Percentiles rank a stretch among this genome's conserved stretches.
Conservation (phyloP, 2,888 invertebrate genomes). For the Andrena haemorrhoa region DNA sequence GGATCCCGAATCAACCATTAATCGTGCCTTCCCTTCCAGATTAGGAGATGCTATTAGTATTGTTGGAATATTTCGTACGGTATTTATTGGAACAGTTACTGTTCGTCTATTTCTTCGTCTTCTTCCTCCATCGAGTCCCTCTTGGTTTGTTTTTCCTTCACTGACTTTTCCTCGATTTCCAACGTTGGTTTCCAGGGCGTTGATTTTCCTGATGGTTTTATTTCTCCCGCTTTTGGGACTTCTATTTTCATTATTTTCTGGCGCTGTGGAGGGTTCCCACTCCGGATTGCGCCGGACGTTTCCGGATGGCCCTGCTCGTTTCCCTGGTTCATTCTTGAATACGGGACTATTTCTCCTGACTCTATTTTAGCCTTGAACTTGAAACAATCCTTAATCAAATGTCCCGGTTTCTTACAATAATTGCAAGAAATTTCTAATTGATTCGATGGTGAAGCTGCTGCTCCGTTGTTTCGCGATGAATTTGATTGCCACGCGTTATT, state of each 20-base stretch:
- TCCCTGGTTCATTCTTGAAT: not conserved
- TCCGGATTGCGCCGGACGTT: not conserved
- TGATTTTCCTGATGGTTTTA: not conserved
- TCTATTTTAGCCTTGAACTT: not conserved
- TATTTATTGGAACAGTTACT: not conserved
- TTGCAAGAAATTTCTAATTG: too few relatives aligned
- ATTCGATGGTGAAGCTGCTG: too few relatives aligned
- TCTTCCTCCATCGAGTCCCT: not conserved
- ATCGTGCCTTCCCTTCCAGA: not conserved
- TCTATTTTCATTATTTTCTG: not conserved
- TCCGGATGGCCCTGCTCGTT: not conserved
- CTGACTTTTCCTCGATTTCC: not conserved
- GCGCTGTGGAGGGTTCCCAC: not conserved
- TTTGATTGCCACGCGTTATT: too few relatives aligned
- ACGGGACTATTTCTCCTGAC: not conserved
- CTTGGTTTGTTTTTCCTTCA: not conserved
- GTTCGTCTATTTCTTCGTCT: not conserved
- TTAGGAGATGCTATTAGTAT: not conserved
- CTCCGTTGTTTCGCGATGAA: too few relatives aligned
- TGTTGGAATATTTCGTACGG: not conserved
- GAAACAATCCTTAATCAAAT: too few relatives aligned
- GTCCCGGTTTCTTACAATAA: too few relatives aligned
- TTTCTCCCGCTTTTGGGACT: not conserved
- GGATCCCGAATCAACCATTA: not conserved
- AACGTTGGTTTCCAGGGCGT: not conserved